Evolutionary conservation across 2,888 invertebrate genomes (phyloP), one percentile per base, ranked within the genome.

Genomic region (Terebella lapidaria): DNA sequence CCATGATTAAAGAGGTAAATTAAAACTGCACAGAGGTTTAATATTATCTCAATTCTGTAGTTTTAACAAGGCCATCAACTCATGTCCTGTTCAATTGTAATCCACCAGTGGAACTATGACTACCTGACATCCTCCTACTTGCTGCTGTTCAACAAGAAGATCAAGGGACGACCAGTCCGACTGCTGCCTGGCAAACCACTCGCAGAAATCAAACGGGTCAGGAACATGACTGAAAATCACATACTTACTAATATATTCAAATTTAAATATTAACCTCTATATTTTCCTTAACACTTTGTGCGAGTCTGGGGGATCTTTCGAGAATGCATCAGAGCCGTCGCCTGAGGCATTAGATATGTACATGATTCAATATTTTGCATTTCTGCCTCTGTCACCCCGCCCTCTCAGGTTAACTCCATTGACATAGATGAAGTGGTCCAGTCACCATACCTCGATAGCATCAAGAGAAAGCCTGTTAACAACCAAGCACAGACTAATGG

Each of bases 71-170:
- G n/a, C n/a, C n/a, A n/a, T 15, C 10, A 35, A 35, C n/a, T 35
- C 42, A 15, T 35, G 10, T n/a, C n/a, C 10, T 15, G 10, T 35
- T 35, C 42, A 35, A 35, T 35, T n/a, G 42, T 35, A 35, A 10
- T 35, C 46, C 75, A 75, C 27, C 76, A 83, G 75, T 87, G 86
- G 86, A 82, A 83, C 55, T 88, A 86, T 72, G 88, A 89, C 80
- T 87, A 89, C 75, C 82, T 86, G 72, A 88, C 88, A 1, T 87
- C 90, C 2, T 89, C 89, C 0, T 91, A 91, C 80, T 84, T 88
- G 65, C 77, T 91, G 45, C 78, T 91, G 54, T 71, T 87, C 28
- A 83, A 84, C 57, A 84, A 85, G 70, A 88, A 88, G 74, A 80
- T 82, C 64, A 82, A 82, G 58, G 85, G 86, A 1, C 80, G 82